A percentile compares a stretch with the other conserved stretches of the same genome.
phyloP scores from a whole-genome alignment of 2,888 invertebrate genomes.

The Callosobruchus maculatus region DNA sequence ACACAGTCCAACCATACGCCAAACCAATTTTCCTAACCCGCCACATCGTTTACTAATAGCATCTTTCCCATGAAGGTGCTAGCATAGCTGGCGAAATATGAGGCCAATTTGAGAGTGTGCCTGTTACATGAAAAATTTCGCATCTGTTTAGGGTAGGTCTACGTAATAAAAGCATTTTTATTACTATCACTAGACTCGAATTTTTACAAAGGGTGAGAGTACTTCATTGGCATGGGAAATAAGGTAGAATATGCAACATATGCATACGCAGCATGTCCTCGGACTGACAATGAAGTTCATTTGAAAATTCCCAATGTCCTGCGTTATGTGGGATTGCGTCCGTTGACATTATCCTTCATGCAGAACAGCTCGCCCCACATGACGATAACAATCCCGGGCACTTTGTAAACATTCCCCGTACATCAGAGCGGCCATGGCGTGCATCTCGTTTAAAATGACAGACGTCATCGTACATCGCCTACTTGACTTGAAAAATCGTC shows the following conservation, averaged over 20 bases:
- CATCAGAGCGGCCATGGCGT: not conserved
- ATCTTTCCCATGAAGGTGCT: too few relatives aligned
- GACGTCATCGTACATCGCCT: slow-evolving; percentile 16
- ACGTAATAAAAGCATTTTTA: too few relatives aligned
- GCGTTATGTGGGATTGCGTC: not conserved
- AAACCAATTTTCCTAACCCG: too few relatives aligned
- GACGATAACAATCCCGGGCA: not conserved
- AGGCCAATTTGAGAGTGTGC: too few relatives aligned
- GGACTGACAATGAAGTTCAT: not conserved
- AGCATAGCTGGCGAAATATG: too few relatives aligned
- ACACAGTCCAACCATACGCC: too few relatives aligned
- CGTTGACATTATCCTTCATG: not conserved
- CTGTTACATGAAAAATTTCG: too few relatives aligned
- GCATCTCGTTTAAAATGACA: slow-evolving; percentile 25
- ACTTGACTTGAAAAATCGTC: not conserved
- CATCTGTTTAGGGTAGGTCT: too few relatives aligned
- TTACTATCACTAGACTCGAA: too few relatives aligned
- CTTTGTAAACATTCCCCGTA: not conserved
- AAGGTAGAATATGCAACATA: not conserved
- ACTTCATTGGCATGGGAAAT: too few relatives aligned
- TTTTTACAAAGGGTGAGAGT: too few relatives aligned
- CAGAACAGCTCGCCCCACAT: not conserved
- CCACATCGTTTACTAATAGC: too few relatives aligned
- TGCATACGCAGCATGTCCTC: not conserved
- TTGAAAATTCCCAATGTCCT: not conserved